These are phyloP conservation scores for Pionites leucogaster DNA, from an alignment of 2,113 vertebrate genomes.

Conservation along the genomic window DNA sequence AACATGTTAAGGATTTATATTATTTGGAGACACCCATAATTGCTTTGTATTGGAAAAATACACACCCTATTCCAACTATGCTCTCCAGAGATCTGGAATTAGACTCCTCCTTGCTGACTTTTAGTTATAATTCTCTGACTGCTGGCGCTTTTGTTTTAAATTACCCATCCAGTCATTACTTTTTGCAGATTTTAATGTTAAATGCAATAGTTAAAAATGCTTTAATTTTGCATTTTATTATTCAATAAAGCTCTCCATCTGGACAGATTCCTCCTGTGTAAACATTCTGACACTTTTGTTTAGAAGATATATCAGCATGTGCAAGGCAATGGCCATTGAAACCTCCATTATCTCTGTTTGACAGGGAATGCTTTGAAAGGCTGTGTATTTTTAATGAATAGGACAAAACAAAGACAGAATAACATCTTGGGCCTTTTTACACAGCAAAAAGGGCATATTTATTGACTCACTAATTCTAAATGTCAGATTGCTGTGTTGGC, in stretches of 20 bases:
- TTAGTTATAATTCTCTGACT: not conserved
- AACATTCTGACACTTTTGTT: constrained; percentile 17
- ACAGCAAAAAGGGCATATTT: constrained; percentile 8
- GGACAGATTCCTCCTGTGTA: constrained; percentile 9
- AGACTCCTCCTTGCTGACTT: not conserved
- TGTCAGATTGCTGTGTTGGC: not conserved
- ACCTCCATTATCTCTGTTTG: constrained; percentile 17
- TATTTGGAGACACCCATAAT: not conserved
- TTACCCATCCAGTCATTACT: not conserved
- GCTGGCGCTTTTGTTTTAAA: not conserved
- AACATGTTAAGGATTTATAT: not conserved
- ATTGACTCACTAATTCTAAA: not conserved
- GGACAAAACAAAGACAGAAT: constrained; percentile 11
- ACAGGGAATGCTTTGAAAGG: constrained; percentile 12
- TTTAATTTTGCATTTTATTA: constrained; percentile 29
- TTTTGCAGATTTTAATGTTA: constrained; percentile 20
- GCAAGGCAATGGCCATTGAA: not conserved
- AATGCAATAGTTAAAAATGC: not conserved
- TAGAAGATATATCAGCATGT: not conserved
- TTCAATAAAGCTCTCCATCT: not conserved
- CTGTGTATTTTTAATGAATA: constrained; percentile 6
- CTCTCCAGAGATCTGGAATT: not conserved
- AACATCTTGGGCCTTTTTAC: not conserved
- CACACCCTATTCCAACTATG: not conserved
- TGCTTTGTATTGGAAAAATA: not conserved